Conservation (phyloP, 1,140 invertebrate species). For the Drosophila subpulchrella region DNA sequence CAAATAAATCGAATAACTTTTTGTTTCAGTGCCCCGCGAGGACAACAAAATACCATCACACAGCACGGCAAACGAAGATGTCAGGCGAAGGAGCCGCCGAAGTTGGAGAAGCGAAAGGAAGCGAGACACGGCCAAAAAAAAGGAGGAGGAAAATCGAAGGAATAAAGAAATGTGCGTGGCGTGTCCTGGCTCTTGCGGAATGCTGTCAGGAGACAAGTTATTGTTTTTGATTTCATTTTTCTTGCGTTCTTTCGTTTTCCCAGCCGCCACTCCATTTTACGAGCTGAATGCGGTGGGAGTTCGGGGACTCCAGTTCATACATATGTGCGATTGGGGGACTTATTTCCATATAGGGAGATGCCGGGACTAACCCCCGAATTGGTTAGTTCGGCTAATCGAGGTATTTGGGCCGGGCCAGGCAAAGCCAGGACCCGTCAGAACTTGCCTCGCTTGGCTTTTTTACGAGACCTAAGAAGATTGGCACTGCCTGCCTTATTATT, state of each 20-base stretch:
- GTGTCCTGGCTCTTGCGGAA: conserved; percentile 72
- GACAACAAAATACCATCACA: conserved; percentile 47
- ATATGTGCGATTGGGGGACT: conserved; percentile 57
- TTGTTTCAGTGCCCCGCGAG: conserved; percentile 16
- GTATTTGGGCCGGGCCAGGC: conserved; percentile 46
- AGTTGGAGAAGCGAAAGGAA: conserved; percentile 27
- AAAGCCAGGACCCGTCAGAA: conserved; percentile 33
- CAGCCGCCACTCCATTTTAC: conserved; percentile 52
- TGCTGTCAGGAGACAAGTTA: conserved; percentile 82
- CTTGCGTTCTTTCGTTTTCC: conserved; percentile 56
- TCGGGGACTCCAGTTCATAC: conserved; percentile 22
- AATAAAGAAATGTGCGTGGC: conserved; percentile 64
- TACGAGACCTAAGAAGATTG: conserved; percentile 53
- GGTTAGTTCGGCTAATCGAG: conserved; percentile 80
- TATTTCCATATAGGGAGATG: conserved; percentile 70
- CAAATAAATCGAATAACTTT: background rate
- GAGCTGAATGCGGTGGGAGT: conserved; percentile 22
- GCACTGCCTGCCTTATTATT: conserved; percentile 52
- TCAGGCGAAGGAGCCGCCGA: conserved; percentile 65
- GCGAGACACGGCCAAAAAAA: conserved; percentile 31
- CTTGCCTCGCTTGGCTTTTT: conserved; percentile 57
- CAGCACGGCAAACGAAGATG: conserved; percentile 68
- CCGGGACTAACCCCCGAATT: conserved; percentile 49
- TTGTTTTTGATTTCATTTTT: conserved; percentile 83
- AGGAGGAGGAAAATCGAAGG: background rate